Evolutionary conservation across 2,888 invertebrate genomes (phyloP).

Genomic region (Mesorhabditis sp.): DNA sequence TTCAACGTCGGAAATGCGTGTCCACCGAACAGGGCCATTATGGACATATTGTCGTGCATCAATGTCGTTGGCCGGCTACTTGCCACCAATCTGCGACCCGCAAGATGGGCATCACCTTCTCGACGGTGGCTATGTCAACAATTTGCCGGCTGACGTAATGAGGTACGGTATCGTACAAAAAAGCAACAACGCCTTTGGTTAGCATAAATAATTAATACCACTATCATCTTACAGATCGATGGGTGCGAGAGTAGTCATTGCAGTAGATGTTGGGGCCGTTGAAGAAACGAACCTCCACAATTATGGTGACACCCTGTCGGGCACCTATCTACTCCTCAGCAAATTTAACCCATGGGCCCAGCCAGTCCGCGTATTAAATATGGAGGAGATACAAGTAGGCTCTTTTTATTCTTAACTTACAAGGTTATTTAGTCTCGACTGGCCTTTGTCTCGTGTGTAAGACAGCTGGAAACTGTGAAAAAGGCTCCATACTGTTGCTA

Average conservation of each 20-base stretch:
- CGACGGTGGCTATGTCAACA: constrained; percentile 99
- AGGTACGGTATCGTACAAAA: constrained; percentile 10
- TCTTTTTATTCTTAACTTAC: not conserved
- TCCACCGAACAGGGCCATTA: constrained; percentile 62
- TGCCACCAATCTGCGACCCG: constrained; percentile 98
- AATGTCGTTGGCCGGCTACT: constrained; percentile 95
- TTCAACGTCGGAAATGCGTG: constrained; percentile 45
- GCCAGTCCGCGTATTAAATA: constrained; percentile 73
- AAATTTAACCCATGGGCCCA: constrained; percentile 23
- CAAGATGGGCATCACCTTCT: constrained; percentile 94
- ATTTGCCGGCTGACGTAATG: constrained; percentile 85
- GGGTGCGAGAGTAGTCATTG: constrained; percentile 90
- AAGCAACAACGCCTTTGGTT: constrained; percentile 8
- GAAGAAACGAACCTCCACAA: constrained; percentile 81
- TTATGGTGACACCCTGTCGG: constrained; percentile 92
- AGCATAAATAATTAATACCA: not conserved
- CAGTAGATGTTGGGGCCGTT: constrained; percentile 95
- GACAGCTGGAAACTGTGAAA: constrained; percentile 89
- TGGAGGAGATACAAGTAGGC: constrained; percentile 75
- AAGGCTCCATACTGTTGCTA: constrained; percentile 93
- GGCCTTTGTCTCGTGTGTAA: constrained; percentile 93
- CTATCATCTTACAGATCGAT: constrained; percentile 66
- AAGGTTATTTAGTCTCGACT: constrained; percentile 75
- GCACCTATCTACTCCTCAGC: constrained; percentile 64
- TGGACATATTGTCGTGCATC: constrained; percentile 98